phyloP scores from a whole-genome alignment of 2,113 vertebrate species.

The Sylvia atricapilla region DNA sequence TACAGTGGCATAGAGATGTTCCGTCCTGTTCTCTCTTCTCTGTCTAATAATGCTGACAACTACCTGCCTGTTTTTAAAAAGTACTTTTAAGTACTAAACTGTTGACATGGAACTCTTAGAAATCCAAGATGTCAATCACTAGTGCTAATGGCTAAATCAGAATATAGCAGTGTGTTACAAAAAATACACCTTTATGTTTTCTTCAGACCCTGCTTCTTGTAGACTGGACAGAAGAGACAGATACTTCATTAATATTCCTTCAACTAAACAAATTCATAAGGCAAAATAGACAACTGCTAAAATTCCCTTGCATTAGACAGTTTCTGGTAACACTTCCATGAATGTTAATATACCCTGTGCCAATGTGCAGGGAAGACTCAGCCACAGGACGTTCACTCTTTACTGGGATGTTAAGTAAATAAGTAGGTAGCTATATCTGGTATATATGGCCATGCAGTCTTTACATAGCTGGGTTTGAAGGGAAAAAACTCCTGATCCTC shows the following conservation, averaged over 20 bases:
- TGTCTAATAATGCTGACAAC: neutral
- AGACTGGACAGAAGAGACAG: neutral
- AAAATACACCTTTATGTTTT: neutral
- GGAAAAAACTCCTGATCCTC: neutral
- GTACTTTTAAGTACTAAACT: neutral
- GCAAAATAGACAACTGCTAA: neutral
- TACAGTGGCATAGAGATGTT: neutral
- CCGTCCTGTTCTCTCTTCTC: neutral
- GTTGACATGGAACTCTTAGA: neutral
- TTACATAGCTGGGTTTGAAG: neutral
- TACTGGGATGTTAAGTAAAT: neutral
- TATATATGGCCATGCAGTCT: neutral
- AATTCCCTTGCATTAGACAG: neutral
- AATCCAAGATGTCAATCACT: neutral
- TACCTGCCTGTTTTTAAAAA: neutral
- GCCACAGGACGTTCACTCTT: neutral
- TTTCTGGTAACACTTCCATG: neutral
- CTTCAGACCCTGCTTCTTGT: neutral
- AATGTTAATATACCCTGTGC: neutral
- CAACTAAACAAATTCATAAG: neutral
- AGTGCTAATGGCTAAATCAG: neutral
- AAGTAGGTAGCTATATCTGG: neutral
- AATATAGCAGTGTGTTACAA: neutral
- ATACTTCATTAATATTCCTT: neutral
- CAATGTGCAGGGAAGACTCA: neutral